Conservation (phyloP, 1,140 invertebrate genomes). For the Brachionus rubens region DNA sequence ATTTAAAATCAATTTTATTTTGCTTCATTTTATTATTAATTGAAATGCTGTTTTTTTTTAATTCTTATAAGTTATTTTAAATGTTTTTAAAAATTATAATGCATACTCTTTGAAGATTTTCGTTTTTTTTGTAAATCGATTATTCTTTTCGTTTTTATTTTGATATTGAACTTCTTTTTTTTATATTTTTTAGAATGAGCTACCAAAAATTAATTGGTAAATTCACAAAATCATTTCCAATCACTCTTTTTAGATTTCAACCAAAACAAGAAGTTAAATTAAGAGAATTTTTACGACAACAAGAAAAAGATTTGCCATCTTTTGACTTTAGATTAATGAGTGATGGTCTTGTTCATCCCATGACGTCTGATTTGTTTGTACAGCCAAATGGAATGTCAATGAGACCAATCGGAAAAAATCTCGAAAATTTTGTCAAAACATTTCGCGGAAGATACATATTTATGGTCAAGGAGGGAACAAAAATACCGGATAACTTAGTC, state of each 20-base stretch:
- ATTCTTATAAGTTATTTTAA: too few species aligned
- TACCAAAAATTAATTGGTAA: neutral
- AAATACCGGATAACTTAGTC: neutral
- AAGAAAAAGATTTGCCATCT: neutral
- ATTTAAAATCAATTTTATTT: too few species aligned
- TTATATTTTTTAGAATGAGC: slow-evolving; percentile 1
- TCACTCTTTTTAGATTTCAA: neutral
- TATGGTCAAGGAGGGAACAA: neutral
- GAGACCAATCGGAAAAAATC: neutral
- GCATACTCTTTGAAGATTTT: too few species aligned
- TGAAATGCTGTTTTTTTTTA: too few species aligned
- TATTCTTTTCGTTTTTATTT: too few species aligned
- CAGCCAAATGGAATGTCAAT: slow-evolving; percentile 13
- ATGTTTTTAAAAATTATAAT: too few species aligned
- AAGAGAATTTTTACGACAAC: slow-evolving; percentile 22
- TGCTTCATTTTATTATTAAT: too few species aligned
- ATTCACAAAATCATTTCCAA: slow-evolving; percentile 12
- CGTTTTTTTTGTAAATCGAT: too few species aligned
- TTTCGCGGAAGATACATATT: neutral
- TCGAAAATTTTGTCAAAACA: neutral
- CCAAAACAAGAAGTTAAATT: neutral
- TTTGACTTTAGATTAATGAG: slow-evolving; percentile 6
- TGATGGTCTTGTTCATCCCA: slow-evolving; percentile 13
- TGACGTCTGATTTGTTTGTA: slow-evolving; percentile 1
- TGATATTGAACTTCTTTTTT: too few species aligned